These are phyloP conservation scores for Drosophila bipectinata DNA, from an alignment of 1,140 invertebrate species.

Conservation along the genomic window DNA sequence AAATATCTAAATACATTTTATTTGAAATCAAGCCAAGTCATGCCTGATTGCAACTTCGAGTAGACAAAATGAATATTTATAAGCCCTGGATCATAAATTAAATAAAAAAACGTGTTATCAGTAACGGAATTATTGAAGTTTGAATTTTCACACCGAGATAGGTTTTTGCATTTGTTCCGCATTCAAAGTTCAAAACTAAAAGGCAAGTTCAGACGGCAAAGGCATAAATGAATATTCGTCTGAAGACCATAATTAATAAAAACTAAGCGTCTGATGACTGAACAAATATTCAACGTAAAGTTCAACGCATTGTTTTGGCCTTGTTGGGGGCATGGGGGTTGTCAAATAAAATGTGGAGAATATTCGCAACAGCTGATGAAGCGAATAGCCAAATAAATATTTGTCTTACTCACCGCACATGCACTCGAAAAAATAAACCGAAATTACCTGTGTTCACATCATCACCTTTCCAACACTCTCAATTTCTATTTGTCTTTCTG, in stretches of 20 bases:
- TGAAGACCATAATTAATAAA: conserved; percentile 33
- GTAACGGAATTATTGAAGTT: not conserved
- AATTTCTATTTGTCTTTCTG: conserved; percentile 26
- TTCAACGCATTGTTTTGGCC: conserved; percentile 51
- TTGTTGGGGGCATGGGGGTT: conserved; percentile 33
- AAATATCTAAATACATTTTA: not conserved
- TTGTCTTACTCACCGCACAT: conserved; percentile 25
- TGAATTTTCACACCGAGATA: conserved; percentile 23
- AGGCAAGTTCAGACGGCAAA: not conserved
- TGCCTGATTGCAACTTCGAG: conserved; percentile 13
- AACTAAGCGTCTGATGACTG: conserved; percentile 39
- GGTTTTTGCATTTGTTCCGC: conserved; percentile 34
- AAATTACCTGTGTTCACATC: not conserved
- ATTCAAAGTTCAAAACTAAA: conserved; percentile 16
- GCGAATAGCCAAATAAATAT: conserved; percentile 27
- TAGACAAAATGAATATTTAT: not conserved
- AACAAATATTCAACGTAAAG: conserved; percentile 41
- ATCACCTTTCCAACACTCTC: not conserved
- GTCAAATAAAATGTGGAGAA: conserved; percentile 22
- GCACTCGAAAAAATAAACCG: conserved; percentile 17
- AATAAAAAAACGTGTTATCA: conserved; percentile 5
- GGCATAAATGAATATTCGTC: conserved; percentile 34
- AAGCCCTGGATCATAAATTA: conserved; percentile 1
- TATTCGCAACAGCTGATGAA: conserved; percentile 50
- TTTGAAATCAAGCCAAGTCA: conserved; percentile 5